These are phyloP conservation scores for Tenthredo livida DNA, from an alignment of 2,888 invertebrate genomes.

Conservation along the genomic window DNA sequence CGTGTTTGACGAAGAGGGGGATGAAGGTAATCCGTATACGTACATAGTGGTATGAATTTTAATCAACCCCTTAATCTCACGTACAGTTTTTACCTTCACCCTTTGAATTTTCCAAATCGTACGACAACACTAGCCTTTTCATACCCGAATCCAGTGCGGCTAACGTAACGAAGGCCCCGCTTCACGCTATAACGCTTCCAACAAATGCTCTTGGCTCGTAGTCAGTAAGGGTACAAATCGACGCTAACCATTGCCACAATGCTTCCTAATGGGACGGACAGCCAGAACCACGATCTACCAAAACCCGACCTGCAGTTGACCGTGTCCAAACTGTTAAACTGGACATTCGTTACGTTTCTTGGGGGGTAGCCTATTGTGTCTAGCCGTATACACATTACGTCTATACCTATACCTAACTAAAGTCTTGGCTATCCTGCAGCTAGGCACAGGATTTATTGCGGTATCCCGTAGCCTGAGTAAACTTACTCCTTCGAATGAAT, in stretches of 20 bases:
- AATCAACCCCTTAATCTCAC: slow-evolving; percentile 40
- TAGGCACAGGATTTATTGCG: background rate
- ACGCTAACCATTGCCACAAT: slow-evolving; percentile 74
- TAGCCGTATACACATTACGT: background rate
- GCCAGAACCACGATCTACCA: slow-evolving; percentile 19
- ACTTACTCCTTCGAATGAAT: background rate
- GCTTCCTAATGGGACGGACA: slow-evolving; percentile 73
- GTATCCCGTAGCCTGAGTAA: background rate
- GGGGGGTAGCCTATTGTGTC: slow-evolving; percentile 52
- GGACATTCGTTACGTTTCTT: slow-evolving; percentile 72
- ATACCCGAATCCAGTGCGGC: too few species aligned
- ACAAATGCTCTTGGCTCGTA: slow-evolving; percentile 29
- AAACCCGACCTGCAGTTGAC: slow-evolving; percentile 29
- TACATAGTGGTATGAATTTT: slow-evolving; percentile 39
- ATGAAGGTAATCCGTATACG: slow-evolving; percentile 6
- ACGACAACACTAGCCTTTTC: too few species aligned
- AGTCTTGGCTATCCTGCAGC: background rate
- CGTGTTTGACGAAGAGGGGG: slow-evolving; percentile 14
- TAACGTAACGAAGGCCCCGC: background rate
- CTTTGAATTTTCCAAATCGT: background rate
- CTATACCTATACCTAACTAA: background rate
- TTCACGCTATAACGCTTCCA: slow-evolving; percentile 35
- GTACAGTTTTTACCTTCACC: background rate
- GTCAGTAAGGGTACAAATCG: slow-evolving; percentile 74
- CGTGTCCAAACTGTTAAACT: slow-evolving; percentile 56